Conservation (phyloP, 2,888 invertebrate species). For the Elysia crispata region DNA sequence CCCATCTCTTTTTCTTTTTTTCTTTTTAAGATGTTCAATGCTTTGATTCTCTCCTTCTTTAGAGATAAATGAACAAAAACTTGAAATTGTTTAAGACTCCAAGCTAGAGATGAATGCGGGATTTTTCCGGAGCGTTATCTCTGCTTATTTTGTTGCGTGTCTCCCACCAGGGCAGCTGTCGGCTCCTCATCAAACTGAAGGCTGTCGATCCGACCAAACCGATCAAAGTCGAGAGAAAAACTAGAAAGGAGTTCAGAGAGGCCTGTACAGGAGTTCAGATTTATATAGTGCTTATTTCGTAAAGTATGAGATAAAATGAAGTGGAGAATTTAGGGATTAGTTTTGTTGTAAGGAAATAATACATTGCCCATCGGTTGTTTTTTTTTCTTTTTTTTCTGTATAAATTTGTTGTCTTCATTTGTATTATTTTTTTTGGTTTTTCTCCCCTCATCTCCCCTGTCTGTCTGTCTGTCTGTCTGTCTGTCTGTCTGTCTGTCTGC, state of each 20-base stretch:
- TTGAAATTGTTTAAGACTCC: too few relatives aligned
- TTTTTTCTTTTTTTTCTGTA: not conserved
- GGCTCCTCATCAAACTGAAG: conserved; percentile 62
- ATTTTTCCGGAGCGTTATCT: not conserved
- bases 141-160: not conserved
- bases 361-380: not conserved
- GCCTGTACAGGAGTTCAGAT: not conserved
- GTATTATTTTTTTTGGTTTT: too few relatives aligned
- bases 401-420: not conserved
- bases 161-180: conserved; percentile 64
- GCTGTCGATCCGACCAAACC: conserved; percentile 55
- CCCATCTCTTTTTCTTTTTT: too few relatives aligned
- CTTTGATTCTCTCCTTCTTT: too few relatives aligned
- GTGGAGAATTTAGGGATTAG: too few relatives aligned
- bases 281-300: not conserved
- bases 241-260: conserved; percentile 2
- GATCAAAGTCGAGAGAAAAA: conserved; percentile 12
- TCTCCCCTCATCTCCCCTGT: too few relatives aligned
- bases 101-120: too few relatives aligned
- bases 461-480: too few relatives aligned
- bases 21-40: too few relatives aligned
- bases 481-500: too few relatives aligned
- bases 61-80: too few relatives aligned
- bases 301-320: not conserved
- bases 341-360: too few relatives aligned